Evolutionary conservation across 1,140 invertebrate species (phyloP).

Genomic region (Ooceraea biroi): DNA sequence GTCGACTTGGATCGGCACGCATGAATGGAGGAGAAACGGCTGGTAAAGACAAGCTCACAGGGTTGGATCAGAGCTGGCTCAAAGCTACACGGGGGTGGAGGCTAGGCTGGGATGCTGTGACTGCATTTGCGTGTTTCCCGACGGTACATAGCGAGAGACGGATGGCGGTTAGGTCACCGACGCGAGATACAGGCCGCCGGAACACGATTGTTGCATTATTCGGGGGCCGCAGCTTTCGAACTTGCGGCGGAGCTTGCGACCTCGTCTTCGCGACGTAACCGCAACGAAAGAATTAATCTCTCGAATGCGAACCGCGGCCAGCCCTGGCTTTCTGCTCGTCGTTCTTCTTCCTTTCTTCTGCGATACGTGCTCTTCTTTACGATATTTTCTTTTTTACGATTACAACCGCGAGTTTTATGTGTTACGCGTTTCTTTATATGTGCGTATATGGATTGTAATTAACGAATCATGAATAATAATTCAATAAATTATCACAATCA

Average conservation of each 20-base stretch:
- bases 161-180: conserved; percentile 67
- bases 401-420: not conserved
- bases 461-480: too few relatives aligned
- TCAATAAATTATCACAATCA: too few relatives aligned
- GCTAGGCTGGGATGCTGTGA: conserved; percentile 73
- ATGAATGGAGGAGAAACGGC: conserved; percentile 19
- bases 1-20: conserved; percentile 21
- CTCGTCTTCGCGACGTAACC: conserved; percentile 58
- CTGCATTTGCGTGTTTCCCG: conserved; percentile 69
- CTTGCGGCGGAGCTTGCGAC: conserved; percentile 76
- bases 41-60: conserved; percentile 24
- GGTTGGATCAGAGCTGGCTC: conserved; percentile 68
- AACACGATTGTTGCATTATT: conserved; percentile 85
- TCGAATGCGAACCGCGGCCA: conserved; percentile 59
- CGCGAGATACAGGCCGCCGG: conserved; percentile 70
- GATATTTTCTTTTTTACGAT: conserved; percentile 13
- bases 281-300: conserved; percentile 77
- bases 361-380: conserved; percentile 45
- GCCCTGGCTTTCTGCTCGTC: conserved; percentile 66
- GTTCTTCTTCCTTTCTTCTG: conserved; percentile 47
- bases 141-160: conserved; percentile 55
- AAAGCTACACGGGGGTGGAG: conserved; percentile 74
- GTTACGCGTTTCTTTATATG: too few relatives aligned
- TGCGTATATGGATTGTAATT: too few relatives aligned
- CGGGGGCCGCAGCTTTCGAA: conserved; percentile 82